Conservation (phyloP, 1,140 invertebrate species). For the Meloidogyne chitwoodi region DNA sequence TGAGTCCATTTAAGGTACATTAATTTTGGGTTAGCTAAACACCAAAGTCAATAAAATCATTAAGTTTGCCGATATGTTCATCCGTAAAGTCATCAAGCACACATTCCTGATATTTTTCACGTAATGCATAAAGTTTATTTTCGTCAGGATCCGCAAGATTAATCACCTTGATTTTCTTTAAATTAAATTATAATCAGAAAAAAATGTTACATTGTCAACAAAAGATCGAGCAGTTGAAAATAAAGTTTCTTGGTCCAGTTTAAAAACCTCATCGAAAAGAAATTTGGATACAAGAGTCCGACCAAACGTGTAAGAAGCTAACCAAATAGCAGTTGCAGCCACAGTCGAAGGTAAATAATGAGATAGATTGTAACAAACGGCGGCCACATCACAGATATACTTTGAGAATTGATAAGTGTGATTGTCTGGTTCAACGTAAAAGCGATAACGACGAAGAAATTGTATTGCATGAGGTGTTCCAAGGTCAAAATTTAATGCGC, state of each 20-base stretch:
- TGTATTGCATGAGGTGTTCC: conserved; percentile 10
- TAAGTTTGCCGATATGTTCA: background rate
- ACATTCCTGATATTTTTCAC: conserved; percentile 16
- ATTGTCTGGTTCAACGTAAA: conserved; percentile 7
- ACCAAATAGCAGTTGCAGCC: conserved; percentile 10
- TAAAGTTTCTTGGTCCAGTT: background rate
- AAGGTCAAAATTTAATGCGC: conserved; percentile 7
- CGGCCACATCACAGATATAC: conserved; percentile 27
- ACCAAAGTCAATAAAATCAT: conserved; percentile 7
- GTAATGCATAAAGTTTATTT: conserved; percentile 21
- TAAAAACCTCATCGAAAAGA: conserved; percentile 19
- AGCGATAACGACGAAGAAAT: conserved; percentile 29
- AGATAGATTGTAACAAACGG: conserved; percentile 16
- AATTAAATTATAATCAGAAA: background rate
- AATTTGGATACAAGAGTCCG: background rate
- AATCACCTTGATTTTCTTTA: background rate
- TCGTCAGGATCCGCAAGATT: conserved; percentile 5
- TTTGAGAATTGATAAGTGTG: conserved; percentile 10
- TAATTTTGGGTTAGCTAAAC: no score
- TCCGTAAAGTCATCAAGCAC: conserved; percentile 3
- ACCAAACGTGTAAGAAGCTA: conserved; percentile 3
- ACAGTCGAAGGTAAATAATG: conserved; percentile 24
- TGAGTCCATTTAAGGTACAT: no score
- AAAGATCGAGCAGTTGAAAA: background rate
- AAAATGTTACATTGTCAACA: conserved; percentile 5